Evolutionary conservation across 2,888 invertebrate species (phyloP), one percentile per base, ranked within the genome.

Genomic region (Diarsia brunnea): DNA sequence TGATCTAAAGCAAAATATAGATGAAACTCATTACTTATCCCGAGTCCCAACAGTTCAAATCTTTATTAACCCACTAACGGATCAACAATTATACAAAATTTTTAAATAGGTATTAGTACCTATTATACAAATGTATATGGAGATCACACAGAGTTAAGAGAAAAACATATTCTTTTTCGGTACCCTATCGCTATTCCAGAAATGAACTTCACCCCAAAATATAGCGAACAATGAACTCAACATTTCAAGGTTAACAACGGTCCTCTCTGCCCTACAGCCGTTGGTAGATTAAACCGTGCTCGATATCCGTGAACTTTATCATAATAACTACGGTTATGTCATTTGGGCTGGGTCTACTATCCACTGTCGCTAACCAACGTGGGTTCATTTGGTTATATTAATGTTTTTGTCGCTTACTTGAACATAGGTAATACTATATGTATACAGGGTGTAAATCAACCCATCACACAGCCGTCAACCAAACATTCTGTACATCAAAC

Each of bases 251-350:
- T 7, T 8, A 47, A 31, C 24, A 55, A 1, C 12, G 14, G 49
- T 31, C 64, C 55, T 24, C n/a, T 64, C 3, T 75, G 24, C 63
- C 64, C 75, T 81, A 14, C 19, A 55, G 43, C 14, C 27, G 16
- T 19, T 16, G 14, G 14, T 21, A 49, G 31, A 73, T 80, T 63
- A 55, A 63, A 43, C 38, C 24, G 51, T n/a, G 80, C 11, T 63
- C 38, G n/a, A 27, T 47, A 74, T 63, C 61, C 53, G n/a, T 47
- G 49, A 63, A 80, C 61, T 80, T 72, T 73, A 73, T 21, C 81
- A 63, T 47, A n/a, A 80, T 73, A 61, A 53, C 24, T n/a, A 80
- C 61, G 38, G 27, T 53, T 73, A 21, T 60, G 58, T 31, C 69
- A 75, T 58, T 43, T 49, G 78, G 49, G 49, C 79, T 58, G 71